Evolutionary conservation across 1,140 invertebrate genomes (phyloP).

Genomic region (Zophobas atratus): DNA sequence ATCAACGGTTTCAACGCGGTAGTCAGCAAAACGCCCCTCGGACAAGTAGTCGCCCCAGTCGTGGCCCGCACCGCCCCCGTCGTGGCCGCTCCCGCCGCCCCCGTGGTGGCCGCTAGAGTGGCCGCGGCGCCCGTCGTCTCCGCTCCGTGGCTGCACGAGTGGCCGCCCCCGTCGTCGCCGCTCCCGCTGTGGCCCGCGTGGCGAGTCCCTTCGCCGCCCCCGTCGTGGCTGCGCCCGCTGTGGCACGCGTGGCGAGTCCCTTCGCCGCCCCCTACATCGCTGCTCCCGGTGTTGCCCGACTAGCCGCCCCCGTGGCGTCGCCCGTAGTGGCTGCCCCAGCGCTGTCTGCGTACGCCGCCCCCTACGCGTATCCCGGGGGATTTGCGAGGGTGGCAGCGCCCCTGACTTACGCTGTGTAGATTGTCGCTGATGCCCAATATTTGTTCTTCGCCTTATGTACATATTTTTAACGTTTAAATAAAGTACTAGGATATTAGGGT

Average conservation of each 20-base stretch:
- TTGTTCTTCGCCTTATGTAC: conserved; percentile 44
- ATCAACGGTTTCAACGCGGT: conserved; percentile 63
- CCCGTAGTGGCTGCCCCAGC: conserved; percentile 66
- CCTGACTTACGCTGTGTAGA: conserved; percentile 44
- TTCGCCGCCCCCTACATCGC: conserved; percentile 59
- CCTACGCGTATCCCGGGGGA: neutral
- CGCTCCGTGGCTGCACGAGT: conserved; percentile 47
- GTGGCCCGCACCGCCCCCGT: conserved; percentile 57
- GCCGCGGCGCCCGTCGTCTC: conserved; percentile 62
- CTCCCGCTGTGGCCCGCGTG: conserved; percentile 63
- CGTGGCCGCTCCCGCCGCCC: conserved; percentile 64
- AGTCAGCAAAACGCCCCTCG: conserved; percentile 61
- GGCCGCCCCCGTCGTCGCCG: conserved; percentile 51
- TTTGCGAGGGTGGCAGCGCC: conserved; percentile 46
- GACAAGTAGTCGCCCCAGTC: conserved; percentile 61
- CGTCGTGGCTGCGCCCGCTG: conserved; percentile 49
- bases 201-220: conserved; percentile 55
- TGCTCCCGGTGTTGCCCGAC: conserved; percentile 51
- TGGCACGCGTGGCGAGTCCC: conserved; percentile 56
- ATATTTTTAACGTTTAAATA: conserved; percentile 49
- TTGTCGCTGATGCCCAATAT: conserved; percentile 19
- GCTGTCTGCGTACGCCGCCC: conserved; percentile 19
- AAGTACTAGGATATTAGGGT: conserved; percentile 15
- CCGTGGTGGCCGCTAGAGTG: conserved; percentile 64
- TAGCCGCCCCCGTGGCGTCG: conserved; percentile 64